Evolutionary conservation across 2,888 invertebrate species (phyloP).

Genomic region (Seira ritae): DNA sequence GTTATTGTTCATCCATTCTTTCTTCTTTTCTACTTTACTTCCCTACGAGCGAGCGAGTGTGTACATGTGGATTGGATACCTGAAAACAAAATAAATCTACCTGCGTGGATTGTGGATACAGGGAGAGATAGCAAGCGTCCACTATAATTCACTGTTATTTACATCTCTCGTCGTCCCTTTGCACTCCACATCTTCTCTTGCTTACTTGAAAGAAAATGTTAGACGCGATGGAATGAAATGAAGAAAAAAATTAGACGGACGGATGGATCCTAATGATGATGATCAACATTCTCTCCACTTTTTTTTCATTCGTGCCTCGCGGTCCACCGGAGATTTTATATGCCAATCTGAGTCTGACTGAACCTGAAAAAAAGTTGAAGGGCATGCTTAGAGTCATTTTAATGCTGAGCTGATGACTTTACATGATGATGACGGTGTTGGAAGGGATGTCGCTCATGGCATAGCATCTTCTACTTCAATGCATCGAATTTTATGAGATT

Average conservation of each 20-base stretch:
- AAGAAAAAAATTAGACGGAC: slow-evolving; percentile 48
- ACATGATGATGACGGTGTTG: slow-evolving; percentile 27
- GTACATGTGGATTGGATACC: slow-evolving; percentile 36
- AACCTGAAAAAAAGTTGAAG: slow-evolving; percentile 63
- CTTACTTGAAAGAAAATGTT: slow-evolving; percentile 33
- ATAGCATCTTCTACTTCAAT: no score
- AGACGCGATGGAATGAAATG: slow-evolving; percentile 35
- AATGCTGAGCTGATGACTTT: no score
- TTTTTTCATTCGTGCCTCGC: slow-evolving; percentile 46
- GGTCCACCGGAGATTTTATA: slow-evolving; percentile 44
- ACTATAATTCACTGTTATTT: slow-evolving; percentile 62
- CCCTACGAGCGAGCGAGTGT: no score
- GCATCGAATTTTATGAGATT: no score
- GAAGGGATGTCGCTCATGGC: slow-evolving; percentile 22
- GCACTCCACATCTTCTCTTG: slow-evolving; percentile 27
- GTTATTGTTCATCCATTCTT: slow-evolving; percentile 53
- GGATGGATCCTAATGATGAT: slow-evolving; percentile 33
- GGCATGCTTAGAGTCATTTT: slow-evolving; percentile 56
- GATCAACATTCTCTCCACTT: slow-evolving; percentile 42
- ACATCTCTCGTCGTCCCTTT: slow-evolving; percentile 36
- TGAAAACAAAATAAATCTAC: no score
- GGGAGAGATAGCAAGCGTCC: slow-evolving; percentile 37
- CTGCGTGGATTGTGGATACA: slow-evolving; percentile 46
- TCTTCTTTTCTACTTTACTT: slow-evolving; percentile 25
- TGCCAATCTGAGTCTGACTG: slow-evolving; percentile 55